phyloP scores from a whole-genome alignment of 2,888 invertebrate species.

The Eurytoma adleriae region DNA sequence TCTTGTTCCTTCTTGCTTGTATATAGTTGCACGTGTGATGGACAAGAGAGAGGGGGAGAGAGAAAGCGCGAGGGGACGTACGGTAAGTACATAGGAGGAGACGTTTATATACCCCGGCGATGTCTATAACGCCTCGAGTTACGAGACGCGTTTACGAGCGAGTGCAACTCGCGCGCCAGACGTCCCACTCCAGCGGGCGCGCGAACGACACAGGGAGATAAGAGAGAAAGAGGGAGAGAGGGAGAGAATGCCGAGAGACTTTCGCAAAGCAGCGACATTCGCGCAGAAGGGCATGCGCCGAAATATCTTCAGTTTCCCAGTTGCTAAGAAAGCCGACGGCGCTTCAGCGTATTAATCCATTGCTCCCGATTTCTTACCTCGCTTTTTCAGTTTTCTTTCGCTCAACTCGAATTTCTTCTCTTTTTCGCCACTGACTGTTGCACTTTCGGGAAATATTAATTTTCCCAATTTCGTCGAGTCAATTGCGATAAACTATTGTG shows the following conservation, averaged over 20 bases:
- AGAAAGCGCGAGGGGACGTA: constrained; percentile 51
- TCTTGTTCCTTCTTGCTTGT: constrained; percentile 18
- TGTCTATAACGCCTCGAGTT: constrained; percentile 76
- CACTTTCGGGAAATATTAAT: too few relatives aligned
- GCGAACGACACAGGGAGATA: background rate
- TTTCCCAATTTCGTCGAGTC: too few relatives aligned
- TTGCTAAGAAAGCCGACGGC: too few relatives aligned
- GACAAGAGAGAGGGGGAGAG: constrained; percentile 33
- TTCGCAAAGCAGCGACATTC: constrained; percentile 37
- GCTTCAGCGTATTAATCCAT: too few relatives aligned
- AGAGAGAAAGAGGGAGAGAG: constrained; percentile 28
- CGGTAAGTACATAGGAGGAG: constrained; percentile 75
- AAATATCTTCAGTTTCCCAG: too few relatives aligned
- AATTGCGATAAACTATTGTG: too few relatives aligned
- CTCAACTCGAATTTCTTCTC: too few relatives aligned
- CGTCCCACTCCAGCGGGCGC: constrained; percentile 58
- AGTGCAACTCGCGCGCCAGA: constrained; percentile 73
- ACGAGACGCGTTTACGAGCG: constrained; percentile 76
- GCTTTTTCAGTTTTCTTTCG: too few relatives aligned
- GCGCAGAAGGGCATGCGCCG: constrained; percentile 9
- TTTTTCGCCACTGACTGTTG: too few relatives aligned
- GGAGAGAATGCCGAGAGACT: constrained; percentile 25
- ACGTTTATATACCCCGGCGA: constrained; percentile 75
- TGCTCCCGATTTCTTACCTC: too few relatives aligned
- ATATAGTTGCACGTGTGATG: constrained; percentile 34